Percentiles rank a stretch among this genome's conserved stretches.
Conservation (phyloP, 2,888 invertebrate genomes). For the Chouioia cunea region DNA sequence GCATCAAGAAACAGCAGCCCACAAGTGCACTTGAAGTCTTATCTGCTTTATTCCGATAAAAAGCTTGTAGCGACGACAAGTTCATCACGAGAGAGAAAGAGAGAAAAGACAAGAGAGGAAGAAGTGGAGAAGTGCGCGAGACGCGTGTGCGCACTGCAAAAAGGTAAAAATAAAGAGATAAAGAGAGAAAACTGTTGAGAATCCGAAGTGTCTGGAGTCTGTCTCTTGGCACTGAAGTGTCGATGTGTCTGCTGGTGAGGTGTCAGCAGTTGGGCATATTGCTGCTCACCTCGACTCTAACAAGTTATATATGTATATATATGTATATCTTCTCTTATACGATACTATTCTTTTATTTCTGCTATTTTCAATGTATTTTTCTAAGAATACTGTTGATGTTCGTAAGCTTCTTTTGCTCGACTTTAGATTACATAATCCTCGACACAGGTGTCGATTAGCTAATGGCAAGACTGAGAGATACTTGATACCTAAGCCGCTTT, state of each 20-base stretch:
- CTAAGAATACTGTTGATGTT: neutral
- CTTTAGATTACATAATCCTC: slow-evolving; percentile 13
- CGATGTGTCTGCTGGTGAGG: slow-evolving; percentile 8
- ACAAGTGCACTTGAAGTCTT: no score
- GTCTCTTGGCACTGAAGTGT: slow-evolving; percentile 5
- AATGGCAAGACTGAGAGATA: slow-evolving; percentile 35
- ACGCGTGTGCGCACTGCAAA: neutral
- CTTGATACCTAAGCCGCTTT: slow-evolving; percentile 35
- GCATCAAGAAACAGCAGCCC: no score
- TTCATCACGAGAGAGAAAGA: no score
- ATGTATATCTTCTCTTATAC: neutral
- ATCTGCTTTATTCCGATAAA: no score
- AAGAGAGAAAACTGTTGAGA: no score
- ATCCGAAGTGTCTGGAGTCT: slow-evolving; percentile 12
- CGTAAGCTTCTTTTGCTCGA: slow-evolving; percentile 1
- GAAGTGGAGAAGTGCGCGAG: neutral
- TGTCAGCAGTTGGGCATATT: slow-evolving; percentile 20
- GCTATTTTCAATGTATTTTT: neutral
- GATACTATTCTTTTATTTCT: neutral
- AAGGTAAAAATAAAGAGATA: no score
- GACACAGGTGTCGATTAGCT: slow-evolving; percentile 32
- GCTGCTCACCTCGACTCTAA: neutral
- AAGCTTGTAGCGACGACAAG: no score
- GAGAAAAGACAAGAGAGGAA: no score
- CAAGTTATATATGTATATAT: slow-evolving; percentile 7